Evolutionary conservation across 2,888 invertebrate genomes (phyloP).

Genomic region (Sthenelais limicola): DNA sequence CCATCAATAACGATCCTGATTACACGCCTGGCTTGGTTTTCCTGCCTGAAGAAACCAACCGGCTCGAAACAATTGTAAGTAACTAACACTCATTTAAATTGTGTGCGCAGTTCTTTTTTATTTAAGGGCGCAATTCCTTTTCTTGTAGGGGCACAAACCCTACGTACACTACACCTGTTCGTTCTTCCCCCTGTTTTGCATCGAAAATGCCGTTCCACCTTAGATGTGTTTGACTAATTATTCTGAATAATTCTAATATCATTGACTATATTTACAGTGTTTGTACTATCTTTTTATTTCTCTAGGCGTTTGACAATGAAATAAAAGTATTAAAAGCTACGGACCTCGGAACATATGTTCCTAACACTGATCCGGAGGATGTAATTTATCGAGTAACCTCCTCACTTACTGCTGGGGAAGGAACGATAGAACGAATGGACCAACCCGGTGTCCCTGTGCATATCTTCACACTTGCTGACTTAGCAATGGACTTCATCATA

Average conservation of each 20-base stretch:
- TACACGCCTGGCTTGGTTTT: constrained; percentile 1
- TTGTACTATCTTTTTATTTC: too few species aligned
- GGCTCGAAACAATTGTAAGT: constrained; percentile 14
- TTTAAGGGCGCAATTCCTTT: too few species aligned
- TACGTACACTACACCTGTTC: too few species aligned
- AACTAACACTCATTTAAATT: too few species aligned
- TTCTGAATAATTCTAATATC: too few species aligned
- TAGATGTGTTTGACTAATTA: too few species aligned
- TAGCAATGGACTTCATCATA: constrained; percentile 63
- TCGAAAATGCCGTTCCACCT: too few species aligned
- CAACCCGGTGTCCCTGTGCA: constrained; percentile 57
- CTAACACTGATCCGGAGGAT: constrained; percentile 53
- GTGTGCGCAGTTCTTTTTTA: too few species aligned
- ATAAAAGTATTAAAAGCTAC: background rate
- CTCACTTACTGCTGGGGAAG: constrained; percentile 58
- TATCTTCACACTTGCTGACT: constrained; percentile 65
- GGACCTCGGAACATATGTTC: constrained; percentile 23
- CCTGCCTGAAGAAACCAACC: constrained; percentile 20
- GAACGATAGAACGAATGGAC: constrained; percentile 61
- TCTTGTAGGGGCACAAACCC: too few species aligned
- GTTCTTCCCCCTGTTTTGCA: too few species aligned
- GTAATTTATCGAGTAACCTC: constrained; percentile 59
- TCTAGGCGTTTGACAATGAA: constrained; percentile 17
- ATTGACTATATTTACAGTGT: too few species aligned
- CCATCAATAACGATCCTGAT: background rate